Conservation (phyloP, 2,113 vertebrate species). For the Actinemys pallida region DNA sequence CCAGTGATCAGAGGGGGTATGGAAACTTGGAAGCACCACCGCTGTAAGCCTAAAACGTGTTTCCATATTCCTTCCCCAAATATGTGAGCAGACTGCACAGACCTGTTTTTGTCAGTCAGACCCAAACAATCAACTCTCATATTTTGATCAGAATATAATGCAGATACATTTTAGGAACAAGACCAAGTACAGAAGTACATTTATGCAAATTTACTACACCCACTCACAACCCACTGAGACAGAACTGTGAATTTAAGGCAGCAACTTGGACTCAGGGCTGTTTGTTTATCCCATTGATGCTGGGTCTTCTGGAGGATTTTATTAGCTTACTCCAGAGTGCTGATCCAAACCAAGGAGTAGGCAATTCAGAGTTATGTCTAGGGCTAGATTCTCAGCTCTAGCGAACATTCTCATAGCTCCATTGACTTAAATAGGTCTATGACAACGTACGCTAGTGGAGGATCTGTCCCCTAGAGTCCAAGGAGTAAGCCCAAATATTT, state of each 20-base stretch:
- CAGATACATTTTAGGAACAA: slow-evolving; percentile 31
- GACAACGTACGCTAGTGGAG: not conserved
- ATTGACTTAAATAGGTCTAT: not conserved
- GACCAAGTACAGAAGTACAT: slow-evolving; percentile 13
- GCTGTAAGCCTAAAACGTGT: not conserved
- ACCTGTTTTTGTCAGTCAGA: not conserved
- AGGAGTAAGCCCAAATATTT: not conserved
- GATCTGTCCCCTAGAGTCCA: not conserved
- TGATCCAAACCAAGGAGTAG: not conserved
- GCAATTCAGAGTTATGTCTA: not conserved
- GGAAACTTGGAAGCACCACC: not conserved
- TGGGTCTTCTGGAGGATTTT: not conserved
- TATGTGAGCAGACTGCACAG: not conserved
- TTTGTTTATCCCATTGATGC: not conserved
- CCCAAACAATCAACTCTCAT: not conserved
- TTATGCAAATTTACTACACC: slow-evolving; percentile 3
- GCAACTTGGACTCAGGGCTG: not conserved
- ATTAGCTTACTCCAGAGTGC: not conserved
- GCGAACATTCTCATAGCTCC: not conserved
- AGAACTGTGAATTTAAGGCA: not conserved
- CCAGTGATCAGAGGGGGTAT: not conserved
- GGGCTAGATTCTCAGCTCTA: not conserved
- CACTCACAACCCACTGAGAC: slow-evolving; percentile 11
- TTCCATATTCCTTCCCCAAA: not conserved
- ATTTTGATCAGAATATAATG: slow-evolving; percentile 19